phyloP scores from a whole-genome alignment of 1,140 invertebrate species.

The Condylostylus longicornis region DNA sequence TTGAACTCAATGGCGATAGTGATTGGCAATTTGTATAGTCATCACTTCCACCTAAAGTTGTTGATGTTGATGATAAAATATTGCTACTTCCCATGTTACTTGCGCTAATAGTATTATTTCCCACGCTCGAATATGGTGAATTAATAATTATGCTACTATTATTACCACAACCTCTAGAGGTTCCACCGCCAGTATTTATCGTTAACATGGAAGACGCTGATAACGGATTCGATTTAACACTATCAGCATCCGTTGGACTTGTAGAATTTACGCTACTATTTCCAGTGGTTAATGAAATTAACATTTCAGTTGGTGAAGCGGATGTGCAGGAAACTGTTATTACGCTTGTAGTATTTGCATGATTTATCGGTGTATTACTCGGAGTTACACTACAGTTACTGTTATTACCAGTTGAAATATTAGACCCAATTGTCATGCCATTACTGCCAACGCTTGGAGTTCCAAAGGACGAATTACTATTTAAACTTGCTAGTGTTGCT shows the following conservation, averaged over 20 bases:
- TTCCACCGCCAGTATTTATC: slow-evolving; percentile 15
- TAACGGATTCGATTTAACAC: slow-evolving; percentile 30
- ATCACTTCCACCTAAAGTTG: not conserved
- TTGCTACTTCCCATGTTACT: not conserved
- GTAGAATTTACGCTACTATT: slow-evolving; percentile 13
- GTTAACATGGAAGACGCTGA: slow-evolving; percentile 26
- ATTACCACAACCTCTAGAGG: slow-evolving; percentile 21
- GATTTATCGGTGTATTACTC: too few relatives aligned
- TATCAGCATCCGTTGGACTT: slow-evolving; percentile 29
- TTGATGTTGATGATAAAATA: not conserved
- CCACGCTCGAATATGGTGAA: slow-evolving; percentile 14
- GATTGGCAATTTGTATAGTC: slow-evolving; percentile 24
- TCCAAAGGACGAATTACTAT: not conserved
- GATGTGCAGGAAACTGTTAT: slow-evolving; percentile 21
- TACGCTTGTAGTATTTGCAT: slow-evolving; percentile 24
- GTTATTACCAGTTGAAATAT: too few relatives aligned
- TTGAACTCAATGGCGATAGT: slow-evolving; percentile 24
- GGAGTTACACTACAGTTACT: too few relatives aligned
- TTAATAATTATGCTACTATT: slow-evolving; percentile 12
- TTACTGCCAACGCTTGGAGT: not conserved
- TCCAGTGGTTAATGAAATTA: slow-evolving; percentile 15
- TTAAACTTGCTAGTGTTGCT: not conserved
- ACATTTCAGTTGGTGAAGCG: slow-evolving; percentile 18
- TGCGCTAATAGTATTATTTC: slow-evolving; percentile 1
- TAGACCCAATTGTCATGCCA: not conserved